Base-by-base conservation (phyloP, 2,113 vertebrate genomes). In the Sapajus apella region DNA sequence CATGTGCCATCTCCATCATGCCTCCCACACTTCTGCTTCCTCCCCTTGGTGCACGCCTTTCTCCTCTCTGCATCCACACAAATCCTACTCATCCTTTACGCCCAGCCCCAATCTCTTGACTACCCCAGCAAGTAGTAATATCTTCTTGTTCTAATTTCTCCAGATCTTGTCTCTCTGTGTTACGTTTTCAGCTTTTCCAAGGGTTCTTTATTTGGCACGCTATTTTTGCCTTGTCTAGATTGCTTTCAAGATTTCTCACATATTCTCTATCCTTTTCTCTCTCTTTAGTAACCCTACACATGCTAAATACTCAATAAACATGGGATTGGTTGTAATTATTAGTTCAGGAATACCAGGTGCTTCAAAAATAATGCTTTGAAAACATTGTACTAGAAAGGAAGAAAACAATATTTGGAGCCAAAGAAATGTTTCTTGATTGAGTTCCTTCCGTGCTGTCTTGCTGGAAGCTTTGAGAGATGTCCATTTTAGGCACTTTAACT, bases 361-460 rank as follows among this genome's bases (percentile, higher is more conserved):
- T 87, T 82, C 77, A 70, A 45, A 79, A 86, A 73, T 87, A 77
- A 89, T 85, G 30, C 77, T 73, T 7, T 82, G 79, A 80, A 96
- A 97, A 96, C 87, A 58, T 75, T 52, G 11, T 61, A 84, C 58
- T 90, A 47, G 55, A 66, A 85, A 92, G 85, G 66, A 88, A 86
- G 97, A 89, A 97, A 97, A 86, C 72, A 92, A 43, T 68, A 68
- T 92, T 81, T 87, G 70, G 30, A 96, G 90, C 94, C 92, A 96
- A 93, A 77, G 68, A 92, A 88, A 75, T 82, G 45, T 96, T 89
- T 90, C 40, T 83, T 52, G 40, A 86, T 70, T 83, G 84, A 94
- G 80, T 96, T 96, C 94, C 94, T 95, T 91, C 92, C 27, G 2
- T 47, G 66, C 81, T 55, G 27, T 64, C 90, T 83, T 82, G 68